Conservation (phyloP, 2,888 invertebrate species). For the Caenorhabditis japonica region DNA sequence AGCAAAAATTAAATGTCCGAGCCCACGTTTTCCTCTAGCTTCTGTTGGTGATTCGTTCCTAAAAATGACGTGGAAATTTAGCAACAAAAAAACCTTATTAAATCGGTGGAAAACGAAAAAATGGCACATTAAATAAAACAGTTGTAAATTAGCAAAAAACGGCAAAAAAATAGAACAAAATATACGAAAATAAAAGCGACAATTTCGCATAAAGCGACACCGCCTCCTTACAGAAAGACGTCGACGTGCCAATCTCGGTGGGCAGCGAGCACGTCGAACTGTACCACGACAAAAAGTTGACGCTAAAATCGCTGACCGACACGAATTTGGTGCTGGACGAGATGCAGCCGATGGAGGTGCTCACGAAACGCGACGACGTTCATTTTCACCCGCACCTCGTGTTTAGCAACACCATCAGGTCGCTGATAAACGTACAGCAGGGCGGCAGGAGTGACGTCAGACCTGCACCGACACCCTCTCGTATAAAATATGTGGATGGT, state of each 20-base stretch:
- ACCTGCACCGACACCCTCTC: too few relatives aligned
- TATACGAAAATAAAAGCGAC: neutral
- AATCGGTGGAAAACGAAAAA: too few relatives aligned
- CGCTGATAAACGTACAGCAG: conserved; percentile 30
- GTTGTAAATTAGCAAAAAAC: neutral
- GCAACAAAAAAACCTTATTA: too few relatives aligned
- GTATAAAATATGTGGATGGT: too few relatives aligned
- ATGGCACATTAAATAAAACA: too few relatives aligned
- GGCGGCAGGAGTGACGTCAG: too few relatives aligned
- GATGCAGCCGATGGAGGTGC: neutral
- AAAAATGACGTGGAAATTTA: too few relatives aligned
- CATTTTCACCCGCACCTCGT: conserved; percentile 26
- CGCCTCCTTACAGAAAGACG: conserved; percentile 10
- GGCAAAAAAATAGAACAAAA: neutral
- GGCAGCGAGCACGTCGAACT: conserved; percentile 16
- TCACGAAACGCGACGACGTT: conserved; percentile 13
- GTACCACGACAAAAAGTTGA: conserved; percentile 7
- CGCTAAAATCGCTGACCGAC: conserved; percentile 6
- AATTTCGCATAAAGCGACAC: neutral
- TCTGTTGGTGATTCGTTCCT: too few relatives aligned
- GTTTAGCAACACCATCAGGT: conserved; percentile 23
- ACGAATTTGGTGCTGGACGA: conserved; percentile 24
- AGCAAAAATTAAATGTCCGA: too few relatives aligned
- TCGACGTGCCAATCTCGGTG: conserved; percentile 29
- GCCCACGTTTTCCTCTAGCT: too few relatives aligned